phyloP scores from a whole-genome alignment of 1,140 invertebrate species.

The Sipha flava region DNA sequence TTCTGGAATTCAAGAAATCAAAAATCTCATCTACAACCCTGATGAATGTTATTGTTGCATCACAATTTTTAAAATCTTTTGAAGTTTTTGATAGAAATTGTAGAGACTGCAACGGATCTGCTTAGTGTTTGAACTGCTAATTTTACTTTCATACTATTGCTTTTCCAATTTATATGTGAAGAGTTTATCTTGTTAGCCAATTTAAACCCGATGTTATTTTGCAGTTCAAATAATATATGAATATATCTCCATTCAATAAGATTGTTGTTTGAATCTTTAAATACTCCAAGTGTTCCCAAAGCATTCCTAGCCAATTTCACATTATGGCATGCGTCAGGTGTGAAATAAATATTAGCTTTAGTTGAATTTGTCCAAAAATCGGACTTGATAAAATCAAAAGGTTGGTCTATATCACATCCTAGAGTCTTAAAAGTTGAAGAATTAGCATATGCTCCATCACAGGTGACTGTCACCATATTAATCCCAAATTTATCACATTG shows the following conservation, averaged over 20 bases:
- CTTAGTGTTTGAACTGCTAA: neutral
- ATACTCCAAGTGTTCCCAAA: neutral
- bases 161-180: neutral
- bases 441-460: neutral
- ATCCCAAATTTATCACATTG: neutral
- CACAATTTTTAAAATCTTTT: neutral
- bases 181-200: neutral
- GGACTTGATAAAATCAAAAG: neutral
- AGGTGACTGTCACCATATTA: neutral
- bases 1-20: conserved; percentile 1
- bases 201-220: neutral
- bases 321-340: neutral
- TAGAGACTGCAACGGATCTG: neutral
- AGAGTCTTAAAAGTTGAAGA: neutral
- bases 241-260: conserved; percentile 8
- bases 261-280: neutral
- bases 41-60: neutral
- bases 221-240: neutral
- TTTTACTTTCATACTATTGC: neutral
- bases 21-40: neutral
- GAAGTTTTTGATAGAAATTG: neutral
- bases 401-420: neutral
- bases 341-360: neutral
- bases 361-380: neutral
- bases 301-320: neutral